Base-by-base conservation (phyloP, 35 echinoderm and acorn worm species). In the Patiria miniata region DNA sequence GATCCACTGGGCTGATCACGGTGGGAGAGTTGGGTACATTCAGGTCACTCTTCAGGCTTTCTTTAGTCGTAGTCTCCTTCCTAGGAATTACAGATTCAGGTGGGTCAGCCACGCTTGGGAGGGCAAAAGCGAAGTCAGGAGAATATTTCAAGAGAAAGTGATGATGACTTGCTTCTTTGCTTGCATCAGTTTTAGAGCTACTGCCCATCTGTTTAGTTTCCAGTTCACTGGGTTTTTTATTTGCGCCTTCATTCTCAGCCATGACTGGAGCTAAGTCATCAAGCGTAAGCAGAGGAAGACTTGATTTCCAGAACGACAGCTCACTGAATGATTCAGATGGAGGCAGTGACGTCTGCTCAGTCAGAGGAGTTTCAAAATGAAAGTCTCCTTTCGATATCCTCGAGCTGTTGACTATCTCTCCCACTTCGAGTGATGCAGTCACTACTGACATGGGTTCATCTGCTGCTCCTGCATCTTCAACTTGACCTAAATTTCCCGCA, bases 311-410 rank as follows among this genome's bases (percentile, higher is more conserved):
- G 82, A 84, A 84, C 53, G 53, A 59, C 36, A 84, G 37, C 6
- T 40, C 26, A 60, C 38, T 84, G 55, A 84, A 84, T 18, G 82
- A 84, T 84, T 84, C 82, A 8, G 12, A 21, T 73, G 65, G 65
- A 73, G 34, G 65, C 2, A 34, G 14, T 28, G 65, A 73, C 0
- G 65, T 12, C 42, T 47, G n/a, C 42, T 47, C 42, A 47, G 42
- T 4, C 42, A 47, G 4, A 47, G 42, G 12, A 6, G 42, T 47
- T 4, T 12, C 12, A 12, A 47, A 12, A 47, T 12, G 42, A 12
- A 12, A 12, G 4, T 47, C 42, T 4, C 4, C 42, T 6, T 4
- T 12, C 4, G 42, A 47, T 6, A 47, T 47, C 12, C 4, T 4
- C 12, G 42, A 47, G 42, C 42, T 47, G 42, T 47, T 47, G 4